These are phyloP conservation scores for Zaprionus camerounensis DNA, from an alignment of 1,140 invertebrate species.

Conservation along the genomic window DNA sequence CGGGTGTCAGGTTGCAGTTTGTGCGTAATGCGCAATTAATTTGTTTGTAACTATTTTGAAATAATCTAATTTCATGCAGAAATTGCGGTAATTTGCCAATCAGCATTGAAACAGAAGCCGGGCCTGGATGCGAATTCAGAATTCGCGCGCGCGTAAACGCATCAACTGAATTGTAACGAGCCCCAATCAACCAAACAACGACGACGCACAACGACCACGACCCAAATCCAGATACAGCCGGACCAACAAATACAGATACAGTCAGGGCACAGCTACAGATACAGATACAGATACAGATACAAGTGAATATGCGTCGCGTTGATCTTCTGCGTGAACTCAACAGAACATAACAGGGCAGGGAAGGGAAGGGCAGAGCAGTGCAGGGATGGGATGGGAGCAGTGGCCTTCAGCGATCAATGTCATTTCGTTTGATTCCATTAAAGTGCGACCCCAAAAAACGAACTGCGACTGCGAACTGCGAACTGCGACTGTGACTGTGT, in stretches of 20 bases:
- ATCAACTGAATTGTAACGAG: slow-evolving; percentile 46
- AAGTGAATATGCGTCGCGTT: slow-evolving; percentile 8
- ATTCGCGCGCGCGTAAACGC: slow-evolving; percentile 45
- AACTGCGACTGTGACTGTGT: slow-evolving; percentile 7
- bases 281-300: slow-evolving; percentile 14
- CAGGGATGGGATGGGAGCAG: slow-evolving; percentile 19
- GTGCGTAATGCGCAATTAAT: slow-evolving; percentile 67
- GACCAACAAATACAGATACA: slow-evolving; percentile 20
- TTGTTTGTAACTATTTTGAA: slow-evolving; percentile 77
- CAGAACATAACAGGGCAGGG: no score
- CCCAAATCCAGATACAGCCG: slow-evolving; percentile 61
- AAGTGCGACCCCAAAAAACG: slow-evolving; percentile 66
- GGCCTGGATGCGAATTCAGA: slow-evolving; percentile 11
- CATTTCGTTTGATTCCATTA: slow-evolving; percentile 79
- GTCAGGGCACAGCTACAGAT: not conserved
- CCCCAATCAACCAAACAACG: slow-evolving; percentile 40
- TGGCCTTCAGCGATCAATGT: slow-evolving; percentile 80
- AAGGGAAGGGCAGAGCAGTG: not conserved
- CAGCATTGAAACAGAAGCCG: slow-evolving; percentile 75
- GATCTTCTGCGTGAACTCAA: slow-evolving; percentile 2
- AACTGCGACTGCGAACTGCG: slow-evolving; percentile 19
- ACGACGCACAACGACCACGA: slow-evolving; percentile 73
- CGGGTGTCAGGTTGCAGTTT: slow-evolving; percentile 8
- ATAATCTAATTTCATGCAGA: slow-evolving; percentile 75
- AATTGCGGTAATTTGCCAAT: slow-evolving; percentile 81